Evolutionary conservation across 2,797 vertebrate genomes (phyloP), one percentile per base, ranked within the genome.

Genomic region (Acanthurus leucopareius): DNA sequence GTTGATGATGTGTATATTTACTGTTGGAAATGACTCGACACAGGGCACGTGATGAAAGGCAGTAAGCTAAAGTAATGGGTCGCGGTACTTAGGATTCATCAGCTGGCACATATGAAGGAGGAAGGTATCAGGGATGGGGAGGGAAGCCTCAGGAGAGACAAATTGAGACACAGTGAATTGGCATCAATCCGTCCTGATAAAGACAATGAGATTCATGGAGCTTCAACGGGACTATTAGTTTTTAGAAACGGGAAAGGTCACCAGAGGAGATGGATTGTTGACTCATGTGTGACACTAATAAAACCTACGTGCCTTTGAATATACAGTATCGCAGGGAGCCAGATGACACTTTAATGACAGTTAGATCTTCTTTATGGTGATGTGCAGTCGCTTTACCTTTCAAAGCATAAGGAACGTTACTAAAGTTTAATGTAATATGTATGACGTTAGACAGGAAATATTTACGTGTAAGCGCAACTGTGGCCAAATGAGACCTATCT

Each of bases 121-220:
- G 56, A 59, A 67, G 66, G 67, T 42, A 42, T 49, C 1, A 7
- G 19, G 47, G 40, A 54, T 1, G 7, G 19, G 35, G 35, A 59
- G 49, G 49, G 63, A 51, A 75, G 76, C 51, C 60, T 85, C 75
- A 42, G n/a, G 6, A 64, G 74, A 73, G 79, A 86, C 79, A 69
- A 70, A 87, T 73, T 56, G 80, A 79, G 79, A 84, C 65, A 44
- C 32, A 56, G 60, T 45, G 54, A 75, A 82, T 49, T 63, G 73
- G 64, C 75, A 81, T 87, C 83, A 77, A 77, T 88, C 79, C 52
- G 5, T 86, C 71, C 69, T 73, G 79, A 88, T 90, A 77, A 88
- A 89, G 78, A 89, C 80, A 89, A 88, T 87, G 86, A 88, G 67
- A 85, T 91, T 86, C 80, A 86, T 85, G 65, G 75, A 78, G 80